Conservation (phyloP, 2,797 vertebrate genomes). For the Chelmon rostratus region DNA sequence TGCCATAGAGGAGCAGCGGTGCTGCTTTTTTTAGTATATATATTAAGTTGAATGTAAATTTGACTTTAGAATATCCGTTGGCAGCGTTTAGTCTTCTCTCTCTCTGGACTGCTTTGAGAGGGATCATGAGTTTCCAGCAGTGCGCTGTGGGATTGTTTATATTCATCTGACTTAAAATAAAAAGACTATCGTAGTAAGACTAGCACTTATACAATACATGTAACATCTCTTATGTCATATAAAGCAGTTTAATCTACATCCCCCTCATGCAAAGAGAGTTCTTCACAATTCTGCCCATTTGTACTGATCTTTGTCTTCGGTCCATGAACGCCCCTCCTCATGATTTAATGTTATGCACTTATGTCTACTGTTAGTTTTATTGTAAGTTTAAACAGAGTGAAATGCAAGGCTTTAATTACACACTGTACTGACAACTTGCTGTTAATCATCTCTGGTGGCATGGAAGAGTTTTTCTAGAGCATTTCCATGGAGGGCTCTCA, state of each 20-base stretch:
- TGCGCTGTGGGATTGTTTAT: slow-evolving; percentile 2
- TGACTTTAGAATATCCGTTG: no score
- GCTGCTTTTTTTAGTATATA: no score
- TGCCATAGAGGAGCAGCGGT: neutral
- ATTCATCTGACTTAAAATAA: slow-evolving; percentile 11
- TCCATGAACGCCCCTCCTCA: slow-evolving; percentile 4
- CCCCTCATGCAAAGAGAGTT: slow-evolving; percentile 15
- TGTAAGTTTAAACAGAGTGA: slow-evolving; percentile 7
- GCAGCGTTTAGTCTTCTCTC: slow-evolving; percentile 7
- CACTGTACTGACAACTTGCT: slow-evolving; percentile 75
- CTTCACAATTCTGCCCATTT: slow-evolving; percentile 20
- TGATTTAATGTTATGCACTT: slow-evolving; percentile 28
- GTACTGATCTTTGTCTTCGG: slow-evolving; percentile 21
- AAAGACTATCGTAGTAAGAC: neutral
- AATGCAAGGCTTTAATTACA: slow-evolving; percentile 75
- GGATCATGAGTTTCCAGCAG: neutral
- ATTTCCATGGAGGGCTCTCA: slow-evolving; percentile 76
- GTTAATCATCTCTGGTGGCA: slow-evolving; percentile 77
- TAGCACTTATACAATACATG: slow-evolving; percentile 2
- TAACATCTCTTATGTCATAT: neutral
- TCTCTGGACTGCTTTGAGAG: slow-evolving; percentile 8
- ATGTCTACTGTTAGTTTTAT: slow-evolving; percentile 27
- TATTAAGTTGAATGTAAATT: no score
- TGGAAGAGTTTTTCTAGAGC: slow-evolving; percentile 70
- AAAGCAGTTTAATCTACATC: slow-evolving; percentile 14